A percentile compares a stretch with the other conserved stretches of the same genome.
Conservation (phyloP, 2,888 invertebrate genomes). For the Mycalesis mineus region DNA sequence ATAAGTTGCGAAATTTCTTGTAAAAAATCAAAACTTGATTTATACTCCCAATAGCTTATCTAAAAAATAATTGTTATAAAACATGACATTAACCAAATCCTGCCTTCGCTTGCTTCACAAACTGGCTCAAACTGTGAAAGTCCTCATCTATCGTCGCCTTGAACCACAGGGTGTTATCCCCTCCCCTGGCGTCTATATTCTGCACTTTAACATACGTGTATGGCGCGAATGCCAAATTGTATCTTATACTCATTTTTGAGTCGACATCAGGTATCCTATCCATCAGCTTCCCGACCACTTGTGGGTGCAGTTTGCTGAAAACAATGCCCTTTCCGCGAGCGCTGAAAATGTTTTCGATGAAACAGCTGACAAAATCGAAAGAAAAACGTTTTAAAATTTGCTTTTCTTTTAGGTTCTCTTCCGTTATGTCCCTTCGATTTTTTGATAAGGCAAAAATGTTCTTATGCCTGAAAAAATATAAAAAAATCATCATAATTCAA, state of each 20-base stretch:
- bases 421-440: slow-evolving; percentile 36
- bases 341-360: slow-evolving; percentile 54
- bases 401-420: slow-evolving; percentile 39
- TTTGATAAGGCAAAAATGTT: slow-evolving; percentile 44
- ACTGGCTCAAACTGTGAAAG: slow-evolving; percentile 45
- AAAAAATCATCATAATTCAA: no score
- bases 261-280: slow-evolving; percentile 52
- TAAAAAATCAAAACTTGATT: no score
- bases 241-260: slow-evolving; percentile 50
- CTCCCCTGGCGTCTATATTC: slow-evolving; percentile 38
- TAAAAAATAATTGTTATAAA: slow-evolving; percentile 34
- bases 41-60: no score
- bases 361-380: slow-evolving; percentile 54
- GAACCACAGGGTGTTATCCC: slow-evolving; percentile 50
- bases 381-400: slow-evolving; percentile 47
- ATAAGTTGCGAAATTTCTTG: no score
- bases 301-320: slow-evolving; percentile 51
- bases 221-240: slow-evolving; percentile 59
- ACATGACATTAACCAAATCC: slow-evolving; percentile 33
- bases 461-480: slow-evolving; percentile 60
- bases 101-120: slow-evolving; percentile 47
- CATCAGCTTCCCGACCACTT: slow-evolving; percentile 48
- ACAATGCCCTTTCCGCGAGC: slow-evolving; percentile 46
- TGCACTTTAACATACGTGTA: slow-evolving; percentile 49
- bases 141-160: slow-evolving; percentile 45